A percentile compares a stretch with the other conserved stretches of the same genome.
These are phyloP conservation scores for Megalopta genalis DNA, from an alignment of 1,140 invertebrate species.

Conservation along the genomic window DNA sequence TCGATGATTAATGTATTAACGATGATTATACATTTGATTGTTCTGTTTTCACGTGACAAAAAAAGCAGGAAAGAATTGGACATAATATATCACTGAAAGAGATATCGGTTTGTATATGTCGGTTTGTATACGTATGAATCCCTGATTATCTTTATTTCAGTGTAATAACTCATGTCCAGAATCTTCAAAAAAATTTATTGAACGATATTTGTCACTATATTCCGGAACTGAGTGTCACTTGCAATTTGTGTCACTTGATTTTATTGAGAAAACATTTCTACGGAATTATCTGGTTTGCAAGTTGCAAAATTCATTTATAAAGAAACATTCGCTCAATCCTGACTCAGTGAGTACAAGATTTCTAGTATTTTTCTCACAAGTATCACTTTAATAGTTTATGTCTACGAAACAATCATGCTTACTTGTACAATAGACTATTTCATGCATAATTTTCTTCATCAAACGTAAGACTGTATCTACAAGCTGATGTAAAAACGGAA, in stretches of 20 bases:
- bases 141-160: neutral
- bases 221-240: neutral
- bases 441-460: conserved; percentile 75
- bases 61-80: neutral
- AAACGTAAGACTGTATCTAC: conserved; percentile 63
- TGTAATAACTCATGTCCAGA: neutral
- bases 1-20: neutral
- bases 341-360: neutral
- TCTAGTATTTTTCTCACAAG: conserved; percentile 6
- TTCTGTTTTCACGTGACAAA: neutral
- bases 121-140: neutral
- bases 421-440: conserved; percentile 31
- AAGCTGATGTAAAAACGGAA: conserved; percentile 7
- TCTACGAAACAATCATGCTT: neutral
- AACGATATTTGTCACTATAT: neutral
- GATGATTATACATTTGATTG: neutral
- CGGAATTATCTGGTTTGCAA: too few species aligned
- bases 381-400: neutral
- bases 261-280: neutral
- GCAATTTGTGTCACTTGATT: neutral
- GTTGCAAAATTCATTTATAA: neutral
- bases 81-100: neutral
- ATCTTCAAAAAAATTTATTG: neutral
- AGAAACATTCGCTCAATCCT: neutral
- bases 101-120: neutral